Evolutionary conservation across 2,888 invertebrate species (phyloP).

Genomic region (Cheilosia soror): DNA sequence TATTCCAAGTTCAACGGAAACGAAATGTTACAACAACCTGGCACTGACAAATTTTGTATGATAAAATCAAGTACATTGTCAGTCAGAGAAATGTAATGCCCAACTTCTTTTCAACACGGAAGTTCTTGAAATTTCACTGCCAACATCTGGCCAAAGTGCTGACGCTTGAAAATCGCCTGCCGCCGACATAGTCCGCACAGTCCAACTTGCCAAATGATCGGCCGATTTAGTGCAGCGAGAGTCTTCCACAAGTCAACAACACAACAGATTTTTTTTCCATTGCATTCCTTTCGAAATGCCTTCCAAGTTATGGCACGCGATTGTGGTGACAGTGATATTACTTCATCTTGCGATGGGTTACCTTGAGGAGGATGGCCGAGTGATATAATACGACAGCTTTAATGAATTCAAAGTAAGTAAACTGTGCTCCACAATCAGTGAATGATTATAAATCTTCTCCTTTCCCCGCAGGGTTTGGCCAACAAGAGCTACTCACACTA

Average conservation of each 20-base stretch:
- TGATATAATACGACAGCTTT: conserved; percentile 76
- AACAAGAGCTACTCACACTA: conserved; percentile 79
- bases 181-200: background rate
- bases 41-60: background rate
- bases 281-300: conserved; percentile 23
- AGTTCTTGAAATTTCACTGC: background rate
- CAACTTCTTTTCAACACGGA: conserved; percentile 1
- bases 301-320: conserved; percentile 4
- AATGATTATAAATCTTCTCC: background rate
- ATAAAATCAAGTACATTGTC: background rate
- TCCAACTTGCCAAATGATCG: too few species aligned
- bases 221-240: conserved; percentile 21
- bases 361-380: conserved; percentile 67
- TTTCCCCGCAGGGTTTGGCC: conserved; percentile 75
- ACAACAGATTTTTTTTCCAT: background rate
- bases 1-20: background rate
- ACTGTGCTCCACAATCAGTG: background rate
- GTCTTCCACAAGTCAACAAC: conserved; percentile 22
- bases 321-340: background rate
- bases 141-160: conserved; percentile 47
- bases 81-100: background rate
- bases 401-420: conserved; percentile 77
- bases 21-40: background rate
- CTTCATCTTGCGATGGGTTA: conserved; percentile 22
- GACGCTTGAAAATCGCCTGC: conserved; percentile 1